Percentiles rank a stretch among this genome's conserved stretches.
Evolutionary conservation across 2,797 vertebrate genomes (phyloP).

Genomic region (Epinephelus malabaricus): DNA sequence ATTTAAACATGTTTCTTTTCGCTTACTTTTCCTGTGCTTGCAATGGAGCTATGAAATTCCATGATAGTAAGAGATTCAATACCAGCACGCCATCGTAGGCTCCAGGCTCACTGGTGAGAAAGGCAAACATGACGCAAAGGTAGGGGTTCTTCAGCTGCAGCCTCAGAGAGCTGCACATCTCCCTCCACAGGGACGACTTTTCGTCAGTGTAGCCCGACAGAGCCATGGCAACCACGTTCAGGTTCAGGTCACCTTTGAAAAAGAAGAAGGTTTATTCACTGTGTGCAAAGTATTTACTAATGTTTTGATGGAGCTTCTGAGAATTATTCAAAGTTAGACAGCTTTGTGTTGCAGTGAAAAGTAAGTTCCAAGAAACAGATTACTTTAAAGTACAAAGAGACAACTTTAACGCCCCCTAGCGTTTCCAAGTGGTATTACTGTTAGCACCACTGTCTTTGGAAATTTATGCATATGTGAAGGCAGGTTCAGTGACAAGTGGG

Average conservation of each 20-base stretch:
- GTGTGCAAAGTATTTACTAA: background rate
- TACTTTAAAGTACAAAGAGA: background rate
- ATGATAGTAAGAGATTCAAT: conserved; percentile 28
- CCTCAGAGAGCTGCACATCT: conserved; percentile 98
- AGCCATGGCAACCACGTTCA: conserved; percentile 99
- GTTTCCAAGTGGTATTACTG: too few relatives aligned
- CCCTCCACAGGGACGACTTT: conserved; percentile 97
- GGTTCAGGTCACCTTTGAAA: conserved; percentile 93
- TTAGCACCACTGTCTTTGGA: too few relatives aligned
- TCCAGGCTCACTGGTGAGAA: conserved; percentile 96
- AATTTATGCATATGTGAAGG: too few relatives aligned
- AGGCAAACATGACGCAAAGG: conserved; percentile 97
- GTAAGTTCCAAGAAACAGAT: background rate
- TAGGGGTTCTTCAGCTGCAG: conserved; percentile 96
- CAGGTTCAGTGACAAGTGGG: too few relatives aligned
- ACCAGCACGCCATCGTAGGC: conserved; percentile 97
- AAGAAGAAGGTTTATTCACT: conserved; percentile 10
- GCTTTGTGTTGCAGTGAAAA: conserved; percentile 1
- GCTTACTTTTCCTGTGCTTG: background rate
- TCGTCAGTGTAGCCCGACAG: conserved; percentile 98
- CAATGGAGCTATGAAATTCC: conserved; percentile 4
- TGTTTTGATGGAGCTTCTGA: background rate
- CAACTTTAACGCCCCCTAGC: too few relatives aligned
- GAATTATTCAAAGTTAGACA: background rate
- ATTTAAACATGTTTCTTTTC: background rate